A percentile compares a stretch with the other conserved stretches of the same genome.
Evolutionary conservation across 1,140 invertebrate genomes (phyloP).

Genomic region (Pectinophora gossypiella): DNA sequence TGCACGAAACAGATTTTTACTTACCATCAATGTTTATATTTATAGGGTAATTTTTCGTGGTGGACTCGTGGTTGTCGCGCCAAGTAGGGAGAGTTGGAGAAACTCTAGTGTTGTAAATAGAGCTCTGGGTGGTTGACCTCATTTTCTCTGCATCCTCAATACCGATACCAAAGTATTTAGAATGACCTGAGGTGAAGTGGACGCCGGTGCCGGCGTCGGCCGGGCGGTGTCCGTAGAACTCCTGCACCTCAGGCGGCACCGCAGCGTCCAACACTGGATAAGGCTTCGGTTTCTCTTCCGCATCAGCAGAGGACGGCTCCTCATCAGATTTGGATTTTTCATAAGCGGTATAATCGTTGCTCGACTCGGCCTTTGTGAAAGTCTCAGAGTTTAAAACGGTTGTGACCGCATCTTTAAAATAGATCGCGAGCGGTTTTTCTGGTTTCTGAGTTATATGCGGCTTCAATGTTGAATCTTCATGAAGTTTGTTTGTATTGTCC

Average conservation of each 20-base stretch:
- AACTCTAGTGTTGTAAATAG: slow-evolving; percentile 73
- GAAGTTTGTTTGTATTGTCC: slow-evolving; percentile 29
- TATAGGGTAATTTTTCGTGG: slow-evolving; percentile 64
- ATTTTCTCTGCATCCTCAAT: slow-evolving; percentile 76
- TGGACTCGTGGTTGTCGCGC: slow-evolving; percentile 49
- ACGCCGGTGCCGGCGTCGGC: slow-evolving; percentile 25
- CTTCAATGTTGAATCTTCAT: slow-evolving; percentile 51
- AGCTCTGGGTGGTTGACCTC: slow-evolving; percentile 69
- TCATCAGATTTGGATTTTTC: slow-evolving; percentile 21
- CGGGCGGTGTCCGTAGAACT: slow-evolving; percentile 28
- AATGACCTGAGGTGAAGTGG: slow-evolving; percentile 77
- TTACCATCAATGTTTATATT: slow-evolving; percentile 58
- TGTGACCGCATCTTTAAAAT: slow-evolving; percentile 30
- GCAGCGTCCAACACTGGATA: background rate
- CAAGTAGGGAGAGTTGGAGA: slow-evolving; percentile 77
- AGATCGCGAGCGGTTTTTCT: slow-evolving; percentile 58
- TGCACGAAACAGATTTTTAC: slow-evolving; percentile 16
- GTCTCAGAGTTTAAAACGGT: background rate
- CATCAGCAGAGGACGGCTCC: background rate
- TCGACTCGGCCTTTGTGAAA: slow-evolving; percentile 14
- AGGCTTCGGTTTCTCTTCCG: background rate
- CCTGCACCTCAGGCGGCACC: slow-evolving; percentile 30
- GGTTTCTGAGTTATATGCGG: slow-evolving; percentile 66
- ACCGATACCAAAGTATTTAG: slow-evolving; percentile 77
- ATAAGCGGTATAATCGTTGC: slow-evolving; percentile 23